phyloP scores from a whole-genome alignment of 2,113 vertebrate species.

The Prunella himalayana region DNA sequence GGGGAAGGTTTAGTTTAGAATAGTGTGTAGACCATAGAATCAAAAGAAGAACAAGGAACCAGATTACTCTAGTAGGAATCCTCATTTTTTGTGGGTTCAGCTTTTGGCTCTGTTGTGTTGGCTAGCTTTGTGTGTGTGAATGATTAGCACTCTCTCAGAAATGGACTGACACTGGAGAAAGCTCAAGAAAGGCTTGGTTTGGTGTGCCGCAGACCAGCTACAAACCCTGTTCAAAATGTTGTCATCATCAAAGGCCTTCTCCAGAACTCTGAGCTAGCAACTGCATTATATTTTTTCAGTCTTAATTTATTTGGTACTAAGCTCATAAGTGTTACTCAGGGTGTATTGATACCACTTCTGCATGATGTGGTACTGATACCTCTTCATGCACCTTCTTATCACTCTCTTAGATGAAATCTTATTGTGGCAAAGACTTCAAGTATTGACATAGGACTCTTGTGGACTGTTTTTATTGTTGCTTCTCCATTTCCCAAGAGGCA shows the following conservation, averaged over 20 bases:
- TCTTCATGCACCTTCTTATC: not conserved
- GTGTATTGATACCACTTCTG: not conserved
- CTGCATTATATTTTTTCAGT: not conserved
- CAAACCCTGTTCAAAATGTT: not conserved
- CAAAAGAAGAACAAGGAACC: not conserved
- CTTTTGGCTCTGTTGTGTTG: not conserved
- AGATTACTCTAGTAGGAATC: fast-evolving
- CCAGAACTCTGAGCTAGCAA: not conserved
- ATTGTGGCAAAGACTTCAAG: not conserved
- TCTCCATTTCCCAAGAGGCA: not conserved
- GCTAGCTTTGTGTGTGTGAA: not conserved
- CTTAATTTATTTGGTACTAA: not conserved
- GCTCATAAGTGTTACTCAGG: not conserved
- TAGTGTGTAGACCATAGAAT: not conserved
- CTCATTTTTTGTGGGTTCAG: not conserved
- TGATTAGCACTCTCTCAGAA: not conserved
- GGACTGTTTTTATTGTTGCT: not conserved
- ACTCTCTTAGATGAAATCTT: not conserved
- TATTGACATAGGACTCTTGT: not conserved
- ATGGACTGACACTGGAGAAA: not conserved
- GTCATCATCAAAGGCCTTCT: not conserved
- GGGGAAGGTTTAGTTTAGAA: not conserved
- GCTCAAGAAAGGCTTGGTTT: not conserved
- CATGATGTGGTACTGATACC: not conserved
- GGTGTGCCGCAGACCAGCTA: not conserved